These are phyloP conservation scores for Lysandra coridon DNA, from an alignment of 2,888 invertebrate genomes.

Conservation along the genomic window DNA sequence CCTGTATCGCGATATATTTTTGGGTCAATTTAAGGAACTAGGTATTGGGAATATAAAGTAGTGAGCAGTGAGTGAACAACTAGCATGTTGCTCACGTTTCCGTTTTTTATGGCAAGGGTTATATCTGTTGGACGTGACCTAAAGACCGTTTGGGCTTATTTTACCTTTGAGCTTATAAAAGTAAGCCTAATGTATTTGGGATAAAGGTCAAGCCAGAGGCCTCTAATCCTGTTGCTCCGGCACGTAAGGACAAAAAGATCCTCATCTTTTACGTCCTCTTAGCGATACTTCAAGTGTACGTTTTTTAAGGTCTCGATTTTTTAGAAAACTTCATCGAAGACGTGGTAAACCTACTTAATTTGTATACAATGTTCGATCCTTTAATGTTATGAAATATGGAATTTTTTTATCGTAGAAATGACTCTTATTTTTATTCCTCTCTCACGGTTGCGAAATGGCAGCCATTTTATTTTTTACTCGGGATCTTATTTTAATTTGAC, in stretches of 20 bases:
- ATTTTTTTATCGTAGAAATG: too few species aligned
- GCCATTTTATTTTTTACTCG: too few species aligned
- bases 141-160: not conserved
- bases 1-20: not conserved
- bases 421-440: too few species aligned
- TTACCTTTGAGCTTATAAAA: not conserved
- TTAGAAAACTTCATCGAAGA: not conserved
- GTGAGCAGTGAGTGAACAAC: not conserved
- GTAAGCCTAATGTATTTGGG: not conserved
- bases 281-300: not conserved
- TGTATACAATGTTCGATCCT: too few species aligned
- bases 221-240: not conserved
- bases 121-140: constrained; percentile 11
- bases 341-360: too few species aligned
- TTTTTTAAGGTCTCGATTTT: not conserved
- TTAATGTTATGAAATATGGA: too few species aligned
- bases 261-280: not conserved
- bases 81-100: not conserved
- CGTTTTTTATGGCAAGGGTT: constrained; percentile 13
- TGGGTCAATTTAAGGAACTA: not conserved
- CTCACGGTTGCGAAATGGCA: too few species aligned
- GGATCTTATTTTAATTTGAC: too few species aligned
- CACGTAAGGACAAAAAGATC: not conserved
- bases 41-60: not conserved
- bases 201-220: not conserved